phyloP scores from a whole-genome alignment of 2,113 vertebrate genomes.

The Hiodon tergisus region DNA sequence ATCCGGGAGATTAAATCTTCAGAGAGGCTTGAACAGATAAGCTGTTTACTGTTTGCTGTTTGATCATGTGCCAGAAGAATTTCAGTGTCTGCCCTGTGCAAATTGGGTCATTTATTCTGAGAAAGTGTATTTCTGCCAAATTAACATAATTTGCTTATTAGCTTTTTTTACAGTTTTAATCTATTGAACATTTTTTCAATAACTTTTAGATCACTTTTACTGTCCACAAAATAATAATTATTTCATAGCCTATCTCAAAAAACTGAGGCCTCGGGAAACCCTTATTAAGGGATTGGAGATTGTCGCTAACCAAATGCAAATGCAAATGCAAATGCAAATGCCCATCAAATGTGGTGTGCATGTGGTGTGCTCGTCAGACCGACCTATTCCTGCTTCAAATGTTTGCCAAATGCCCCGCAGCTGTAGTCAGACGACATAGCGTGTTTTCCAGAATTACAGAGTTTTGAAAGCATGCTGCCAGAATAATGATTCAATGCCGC shows the following conservation, averaged over 20 bases:
- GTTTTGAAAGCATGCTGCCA: not conserved
- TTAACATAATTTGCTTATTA: not conserved
- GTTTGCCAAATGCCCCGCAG: constrained; percentile 8
- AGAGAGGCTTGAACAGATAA: constrained; percentile 9
- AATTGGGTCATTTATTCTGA: constrained; percentile 13
- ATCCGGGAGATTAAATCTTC: constrained; percentile 26
- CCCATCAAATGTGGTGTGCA: too few relatives aligned
- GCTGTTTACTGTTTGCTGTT: constrained; percentile 20
- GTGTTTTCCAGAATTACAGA: not conserved
- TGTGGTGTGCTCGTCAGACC: too few relatives aligned
- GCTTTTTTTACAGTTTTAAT: constrained; percentile 14
- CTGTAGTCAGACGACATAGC: not conserved
- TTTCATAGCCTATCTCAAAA: too few relatives aligned
- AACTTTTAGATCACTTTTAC: constrained; percentile 5
- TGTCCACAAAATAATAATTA: not conserved
- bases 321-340: too few relatives aligned
- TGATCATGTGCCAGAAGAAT: constrained; percentile 16
- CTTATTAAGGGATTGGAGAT: not conserved
- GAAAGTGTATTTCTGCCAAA: constrained; percentile 20
- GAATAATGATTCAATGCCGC: not conserved
- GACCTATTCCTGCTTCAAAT: not conserved
- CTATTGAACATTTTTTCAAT: constrained; percentile 11
- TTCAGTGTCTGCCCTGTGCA: not conserved
- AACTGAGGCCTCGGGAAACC: not conserved
- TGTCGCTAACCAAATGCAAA: not conserved